Conservation (phyloP, 2,888 invertebrate genomes). For the Helleia helle region DNA sequence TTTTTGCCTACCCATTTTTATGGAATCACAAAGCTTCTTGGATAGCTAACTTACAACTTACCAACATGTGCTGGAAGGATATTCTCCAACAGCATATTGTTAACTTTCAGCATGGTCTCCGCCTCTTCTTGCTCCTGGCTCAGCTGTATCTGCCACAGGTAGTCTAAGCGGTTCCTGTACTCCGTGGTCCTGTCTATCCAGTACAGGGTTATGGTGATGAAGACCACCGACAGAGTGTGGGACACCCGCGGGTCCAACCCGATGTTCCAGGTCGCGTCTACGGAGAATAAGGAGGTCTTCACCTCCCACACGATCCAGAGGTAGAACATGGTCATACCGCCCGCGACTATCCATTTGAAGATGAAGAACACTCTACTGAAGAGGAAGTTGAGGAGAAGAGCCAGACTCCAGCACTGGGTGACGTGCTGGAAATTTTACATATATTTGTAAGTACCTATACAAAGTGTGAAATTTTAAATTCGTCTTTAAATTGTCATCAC, state of each 20-base stretch:
- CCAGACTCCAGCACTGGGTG: slow-evolving; percentile 79
- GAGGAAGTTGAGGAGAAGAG: slow-evolving; percentile 81
- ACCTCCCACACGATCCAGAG: slow-evolving; percentile 79
- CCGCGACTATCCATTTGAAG: slow-evolving; percentile 83
- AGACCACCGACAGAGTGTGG: slow-evolving; percentile 82
- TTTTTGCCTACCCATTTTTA: no score
- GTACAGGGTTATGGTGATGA: slow-evolving; percentile 84
- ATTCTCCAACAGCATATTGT: slow-evolving; percentile 91
- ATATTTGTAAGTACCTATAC: slow-evolving; percentile 7
- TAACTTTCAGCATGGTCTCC: slow-evolving; percentile 88
- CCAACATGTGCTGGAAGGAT: slow-evolving; percentile 95
- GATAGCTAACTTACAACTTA: slow-evolving; percentile 56
- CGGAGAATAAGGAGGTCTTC: slow-evolving; percentile 69
- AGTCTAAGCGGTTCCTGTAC: slow-evolving; percentile 90
- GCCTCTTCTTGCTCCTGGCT: slow-evolving; percentile 90
- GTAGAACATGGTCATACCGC: slow-evolving; percentile 78
- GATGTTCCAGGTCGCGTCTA: slow-evolving; percentile 80
- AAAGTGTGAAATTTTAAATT: no score
- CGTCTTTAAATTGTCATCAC: no score
- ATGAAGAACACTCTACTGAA: slow-evolving; percentile 90
- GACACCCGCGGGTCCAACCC: slow-evolving; percentile 78
- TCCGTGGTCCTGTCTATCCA: slow-evolving; percentile 92
- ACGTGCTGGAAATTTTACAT: slow-evolving; percentile 77
- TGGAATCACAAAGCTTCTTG: no score
- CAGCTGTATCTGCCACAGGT: slow-evolving; percentile 77